Evolutionary conservation across 2,113 vertebrate genomes (phyloP), one percentile per base, ranked within the genome.

Genomic region (Burhinus oedicnemus): DNA sequence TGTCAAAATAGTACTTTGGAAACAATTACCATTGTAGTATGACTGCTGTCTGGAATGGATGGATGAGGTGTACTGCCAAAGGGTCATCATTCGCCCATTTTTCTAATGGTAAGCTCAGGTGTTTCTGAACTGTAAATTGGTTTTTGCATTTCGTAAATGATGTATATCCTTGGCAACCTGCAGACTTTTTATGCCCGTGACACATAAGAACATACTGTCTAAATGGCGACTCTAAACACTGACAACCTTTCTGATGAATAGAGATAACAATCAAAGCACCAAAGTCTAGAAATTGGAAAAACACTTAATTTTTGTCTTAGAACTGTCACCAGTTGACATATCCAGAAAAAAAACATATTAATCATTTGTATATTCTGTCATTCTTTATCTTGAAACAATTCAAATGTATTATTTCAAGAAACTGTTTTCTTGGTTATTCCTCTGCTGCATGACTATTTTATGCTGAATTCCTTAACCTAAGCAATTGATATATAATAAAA

Each of bases 1-100:
- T 98, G 97, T 98, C 97, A 98, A 98, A 98, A 98, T 69, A 98
- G 94, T 96, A 98, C 97, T 98, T 98, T 98, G 96, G 95, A 95
- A 97, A 98, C 98, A 98, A 98, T 98, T 98, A 98, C 98, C 97
- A 97, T 62, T 97, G 97, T 97, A 96, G 97, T 96, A 92, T 89
- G 97, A 96, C 97, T 98, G 97, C 97, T 97, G 97, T 98, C 97
- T 96, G 89, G 96, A 94, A 97, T 94, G 96, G 98, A 98, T 97
- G 98, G 98, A 98, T 98, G 97, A 98, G 95, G 95, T 88, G 68
- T 95, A 95, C 95, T 93, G 95, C 95, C 97, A 97, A 95, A 97
- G 97, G 97, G 98, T 98, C 95, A 96, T 76, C 97, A 96, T 97
- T 97, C 84, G 91, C 96, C 95, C 97, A 98, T 98, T 98, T 98